These are phyloP conservation scores for Prorops nasuta DNA, from an alignment of 1,140 invertebrate genomes.

Conservation along the genomic window DNA sequence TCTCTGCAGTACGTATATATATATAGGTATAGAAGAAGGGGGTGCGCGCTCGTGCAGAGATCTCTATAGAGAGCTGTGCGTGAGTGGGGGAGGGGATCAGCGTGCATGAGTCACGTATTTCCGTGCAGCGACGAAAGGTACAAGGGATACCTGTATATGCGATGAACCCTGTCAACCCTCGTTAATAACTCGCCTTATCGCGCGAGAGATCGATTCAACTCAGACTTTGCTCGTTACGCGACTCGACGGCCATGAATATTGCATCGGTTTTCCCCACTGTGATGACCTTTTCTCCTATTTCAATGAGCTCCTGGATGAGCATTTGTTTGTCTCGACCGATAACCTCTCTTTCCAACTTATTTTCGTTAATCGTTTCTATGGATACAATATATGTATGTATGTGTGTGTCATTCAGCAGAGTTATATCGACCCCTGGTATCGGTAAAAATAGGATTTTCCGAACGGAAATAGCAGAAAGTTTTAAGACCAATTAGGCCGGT, in stretches of 20 bases:
- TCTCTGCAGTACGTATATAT: no score
- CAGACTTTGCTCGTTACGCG: slow-evolving; percentile 1
- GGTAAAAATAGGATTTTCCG: no score
- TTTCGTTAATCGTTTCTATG: no score
- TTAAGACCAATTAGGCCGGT: no score
- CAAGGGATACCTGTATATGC: not conserved
- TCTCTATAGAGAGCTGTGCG: no score
- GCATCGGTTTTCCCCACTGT: slow-evolving; percentile 7
- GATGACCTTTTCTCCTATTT: not conserved
- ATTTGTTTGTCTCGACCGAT: no score
- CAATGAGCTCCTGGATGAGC: not conserved
- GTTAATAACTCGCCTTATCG: not conserved
- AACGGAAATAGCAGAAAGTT: no score
- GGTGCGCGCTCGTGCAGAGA: no score
- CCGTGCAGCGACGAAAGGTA: not conserved
- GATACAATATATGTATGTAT: no score
- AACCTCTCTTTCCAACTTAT: no score
- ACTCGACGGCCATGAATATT: slow-evolving; percentile 13
- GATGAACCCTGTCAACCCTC: not conserved
- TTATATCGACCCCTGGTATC: no score
- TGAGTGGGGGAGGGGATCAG: not conserved
- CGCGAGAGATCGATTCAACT: slow-evolving; percentile 12
- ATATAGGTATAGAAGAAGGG: not conserved
- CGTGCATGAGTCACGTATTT: slow-evolving; percentile 8
- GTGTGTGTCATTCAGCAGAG: no score